A percentile compares a stretch with the other conserved stretches of the same genome.
phyloP scores from a whole-genome alignment of 2,113 vertebrate genomes.

The Petrocephalus zakoni region DNA sequence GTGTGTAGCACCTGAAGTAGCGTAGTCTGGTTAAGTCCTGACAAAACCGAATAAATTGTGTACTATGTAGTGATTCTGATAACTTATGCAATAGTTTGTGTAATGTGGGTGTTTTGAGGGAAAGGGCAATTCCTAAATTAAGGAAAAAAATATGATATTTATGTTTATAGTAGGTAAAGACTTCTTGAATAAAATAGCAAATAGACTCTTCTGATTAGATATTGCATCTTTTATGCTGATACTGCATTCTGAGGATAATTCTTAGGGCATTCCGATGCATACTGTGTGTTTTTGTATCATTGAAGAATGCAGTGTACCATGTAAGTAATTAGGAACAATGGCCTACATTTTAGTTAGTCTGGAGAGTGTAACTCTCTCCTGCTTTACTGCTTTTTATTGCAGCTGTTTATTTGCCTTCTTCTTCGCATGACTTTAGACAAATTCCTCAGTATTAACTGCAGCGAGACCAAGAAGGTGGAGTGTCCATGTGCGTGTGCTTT shows the following conservation, averaged over 20 bases:
- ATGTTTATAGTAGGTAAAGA: not conserved
- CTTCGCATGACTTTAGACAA: slow-evolving; percentile 27
- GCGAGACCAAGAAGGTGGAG: slow-evolving; percentile 38
- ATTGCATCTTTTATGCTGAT: not conserved
- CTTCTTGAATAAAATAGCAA: not conserved
- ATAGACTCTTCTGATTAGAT: not conserved
- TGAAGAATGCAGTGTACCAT: not conserved
- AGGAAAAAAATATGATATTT: not conserved
- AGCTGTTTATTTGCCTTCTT: slow-evolving; percentile 43
- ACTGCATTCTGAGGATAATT: not conserved
- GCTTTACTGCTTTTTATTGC: slow-evolving; percentile 33
- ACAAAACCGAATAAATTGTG: not conserved
- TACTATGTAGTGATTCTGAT: not conserved
- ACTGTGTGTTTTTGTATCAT: not conserved
- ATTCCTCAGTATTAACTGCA: slow-evolving; percentile 14
- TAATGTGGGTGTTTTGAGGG: not conserved
- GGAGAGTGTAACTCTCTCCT: slow-evolving; percentile 25
- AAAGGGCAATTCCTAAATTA: not conserved
- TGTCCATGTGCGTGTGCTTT: slow-evolving; percentile 45
- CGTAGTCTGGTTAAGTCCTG: not conserved
- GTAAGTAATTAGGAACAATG: not conserved
- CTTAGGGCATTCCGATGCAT: not conserved
- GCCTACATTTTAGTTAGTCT: slow-evolving; percentile 35
- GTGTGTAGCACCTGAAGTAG: not conserved
- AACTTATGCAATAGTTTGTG: not conserved